Evolutionary conservation across 2,888 invertebrate genomes (phyloP).

Genomic region (Stramonita haemastoma): DNA sequence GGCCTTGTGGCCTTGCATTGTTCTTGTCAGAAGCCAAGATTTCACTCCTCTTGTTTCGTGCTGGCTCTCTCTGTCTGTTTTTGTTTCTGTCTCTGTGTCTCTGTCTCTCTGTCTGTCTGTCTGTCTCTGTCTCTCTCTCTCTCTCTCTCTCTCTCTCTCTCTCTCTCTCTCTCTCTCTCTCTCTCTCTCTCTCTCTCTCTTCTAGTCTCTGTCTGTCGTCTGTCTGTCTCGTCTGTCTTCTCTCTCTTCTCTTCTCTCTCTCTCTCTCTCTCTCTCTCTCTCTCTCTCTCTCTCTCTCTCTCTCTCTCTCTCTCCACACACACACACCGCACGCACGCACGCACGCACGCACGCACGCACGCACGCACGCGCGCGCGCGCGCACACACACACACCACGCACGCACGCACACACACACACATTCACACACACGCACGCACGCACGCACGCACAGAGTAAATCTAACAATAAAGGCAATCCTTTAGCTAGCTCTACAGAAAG

Average conservation of each 20-base stretch:
- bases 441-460: background rate
- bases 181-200: background rate
- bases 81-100: conserved; percentile 33
- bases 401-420: background rate
- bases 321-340: conserved; percentile 3
- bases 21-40: too few species aligned
- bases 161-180: background rate
- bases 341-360: background rate
- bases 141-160: background rate
- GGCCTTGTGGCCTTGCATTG: too few species aligned
- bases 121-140: background rate
- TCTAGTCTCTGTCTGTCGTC: conserved; percentile 39
- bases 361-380: background rate
- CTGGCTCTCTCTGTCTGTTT: too few species aligned
- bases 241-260: background rate
- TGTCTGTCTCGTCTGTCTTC: background rate
- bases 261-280: conserved; percentile 3
- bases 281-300: background rate
- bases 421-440: background rate
- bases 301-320: background rate
- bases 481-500: background rate
- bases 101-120: conserved; percentile 11
- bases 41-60: too few species aligned
- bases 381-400: background rate
- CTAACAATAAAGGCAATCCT: background rate